A percentile compares a stretch with the other conserved stretches of the same genome.
Conservation (phyloP, 2,888 invertebrate species). For the Creontiades dilutus region DNA sequence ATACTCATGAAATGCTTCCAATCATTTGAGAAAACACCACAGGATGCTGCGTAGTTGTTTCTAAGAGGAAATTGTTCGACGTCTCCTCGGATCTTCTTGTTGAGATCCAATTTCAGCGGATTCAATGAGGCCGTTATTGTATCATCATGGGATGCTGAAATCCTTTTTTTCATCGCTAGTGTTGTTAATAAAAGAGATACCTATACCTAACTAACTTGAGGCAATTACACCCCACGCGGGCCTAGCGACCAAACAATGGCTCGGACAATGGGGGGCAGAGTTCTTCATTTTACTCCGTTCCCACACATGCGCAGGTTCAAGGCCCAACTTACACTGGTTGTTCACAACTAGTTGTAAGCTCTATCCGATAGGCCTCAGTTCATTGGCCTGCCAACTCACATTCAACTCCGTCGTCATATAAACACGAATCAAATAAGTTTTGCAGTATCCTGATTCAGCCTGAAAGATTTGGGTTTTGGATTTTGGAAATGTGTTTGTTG, state of each 20-base stretch:
- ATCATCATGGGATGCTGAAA: constrained; percentile 19
- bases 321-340: constrained; percentile 45
- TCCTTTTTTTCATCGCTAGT: constrained; percentile 41
- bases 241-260: background rate
- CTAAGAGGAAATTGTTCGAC: background rate
- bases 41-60: background rate
- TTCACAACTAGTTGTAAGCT: background rate
- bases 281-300: constrained; percentile 57
- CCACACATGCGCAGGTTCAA: constrained; percentile 63
- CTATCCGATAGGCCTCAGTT: background rate
- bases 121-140: constrained; percentile 12
- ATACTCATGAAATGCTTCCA: background rate
- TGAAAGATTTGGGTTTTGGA: no score
- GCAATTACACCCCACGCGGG: constrained; percentile 49
- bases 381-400: background rate
- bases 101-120: constrained; percentile 17
- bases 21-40: background rate
- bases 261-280: constrained; percentile 50
- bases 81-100: background rate
- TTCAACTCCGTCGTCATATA: no score
- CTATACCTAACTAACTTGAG: constrained; percentile 41
- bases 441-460: no score
- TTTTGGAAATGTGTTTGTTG: no score
- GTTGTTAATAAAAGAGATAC: constrained; percentile 44
- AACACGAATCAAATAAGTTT: no score